phyloP scores from a whole-genome alignment of 2,888 invertebrate genomes.

The Subacronicta megacephala region DNA sequence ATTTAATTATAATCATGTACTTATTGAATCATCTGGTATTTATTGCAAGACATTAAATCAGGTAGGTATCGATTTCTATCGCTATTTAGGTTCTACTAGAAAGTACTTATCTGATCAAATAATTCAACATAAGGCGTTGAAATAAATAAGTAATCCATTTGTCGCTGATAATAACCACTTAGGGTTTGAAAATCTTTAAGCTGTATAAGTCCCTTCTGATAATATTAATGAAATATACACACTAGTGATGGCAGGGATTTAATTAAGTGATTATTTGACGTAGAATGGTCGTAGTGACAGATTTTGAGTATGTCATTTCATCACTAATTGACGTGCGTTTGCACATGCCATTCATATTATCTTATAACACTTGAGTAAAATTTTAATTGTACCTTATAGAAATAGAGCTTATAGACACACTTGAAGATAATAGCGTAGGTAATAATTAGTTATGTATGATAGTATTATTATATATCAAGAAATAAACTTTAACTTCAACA shows the following conservation, averaged over 20 bases:
- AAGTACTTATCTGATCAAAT: neutral
- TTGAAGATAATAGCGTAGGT: neutral
- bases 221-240: constrained; percentile 1
- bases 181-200: constrained; percentile 5
- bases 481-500: too few species aligned
- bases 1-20: too few species aligned
- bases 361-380: neutral
- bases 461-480: too few species aligned
- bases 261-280: neutral
- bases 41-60: too few species aligned
- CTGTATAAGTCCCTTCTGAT: constrained; percentile 10
- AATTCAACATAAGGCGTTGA: neutral
- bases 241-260: constrained; percentile 1
- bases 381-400: neutral
- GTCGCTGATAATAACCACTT: constrained; percentile 1
- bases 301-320: constrained; percentile 2
- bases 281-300: neutral
- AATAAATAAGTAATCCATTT: constrained; percentile 5
- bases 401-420: neutral
- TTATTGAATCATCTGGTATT: too few species aligned
- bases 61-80: too few species aligned
- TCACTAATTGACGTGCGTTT: neutral
- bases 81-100: neutral
- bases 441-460: too few species aligned
- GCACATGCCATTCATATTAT: neutral